Percentiles rank a stretch among this genome's conserved stretches.
Conservation (phyloP, 2,113 vertebrate species). For the Anoplopoma fimbria region DNA sequence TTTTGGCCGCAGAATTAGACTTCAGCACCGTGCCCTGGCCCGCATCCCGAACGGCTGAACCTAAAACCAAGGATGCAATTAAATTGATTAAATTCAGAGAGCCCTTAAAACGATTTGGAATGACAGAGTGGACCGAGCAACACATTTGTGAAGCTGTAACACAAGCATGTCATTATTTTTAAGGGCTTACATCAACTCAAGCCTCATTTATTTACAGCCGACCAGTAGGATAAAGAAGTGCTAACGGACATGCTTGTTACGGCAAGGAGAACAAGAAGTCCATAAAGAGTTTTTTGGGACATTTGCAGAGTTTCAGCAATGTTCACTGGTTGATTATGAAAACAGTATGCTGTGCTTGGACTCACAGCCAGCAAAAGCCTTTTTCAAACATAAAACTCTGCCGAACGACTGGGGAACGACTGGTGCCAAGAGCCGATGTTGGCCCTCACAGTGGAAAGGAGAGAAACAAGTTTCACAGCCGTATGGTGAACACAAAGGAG, state of each 20-base stretch:
- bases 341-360: slow-evolving; percentile 72
- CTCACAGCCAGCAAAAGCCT: slow-evolving; percentile 68
- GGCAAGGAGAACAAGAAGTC: slow-evolving; percentile 56
- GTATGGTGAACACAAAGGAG: slow-evolving; percentile 63
- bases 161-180: slow-evolving; percentile 73
- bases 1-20: slow-evolving; percentile 67
- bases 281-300: slow-evolving; percentile 61
- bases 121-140: slow-evolving; percentile 23
- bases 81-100: slow-evolving; percentile 64
- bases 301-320: slow-evolving; percentile 62
- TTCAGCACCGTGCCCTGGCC: slow-evolving; percentile 25
- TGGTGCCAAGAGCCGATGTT: slow-evolving; percentile 70
- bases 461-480: slow-evolving; percentile 65
- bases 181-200: slow-evolving; percentile 66
- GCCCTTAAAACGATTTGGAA: slow-evolving; percentile 47
- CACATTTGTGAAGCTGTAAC: slow-evolving; percentile 27
- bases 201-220: slow-evolving; percentile 53
- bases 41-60: slow-evolving; percentile 49
- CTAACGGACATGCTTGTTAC: slow-evolving; percentile 72
- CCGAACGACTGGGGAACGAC: slow-evolving; percentile 63
- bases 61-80: slow-evolving; percentile 58
- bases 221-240: slow-evolving; percentile 61
- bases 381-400: slow-evolving; percentile 75
- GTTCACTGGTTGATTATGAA: slow-evolving; percentile 76
- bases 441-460: slow-evolving; percentile 77